Evolutionary conservation across 2,113 vertebrate species (phyloP), one percentile per base, ranked within the genome.

Genomic region (Hoplias malabaricus): DNA sequence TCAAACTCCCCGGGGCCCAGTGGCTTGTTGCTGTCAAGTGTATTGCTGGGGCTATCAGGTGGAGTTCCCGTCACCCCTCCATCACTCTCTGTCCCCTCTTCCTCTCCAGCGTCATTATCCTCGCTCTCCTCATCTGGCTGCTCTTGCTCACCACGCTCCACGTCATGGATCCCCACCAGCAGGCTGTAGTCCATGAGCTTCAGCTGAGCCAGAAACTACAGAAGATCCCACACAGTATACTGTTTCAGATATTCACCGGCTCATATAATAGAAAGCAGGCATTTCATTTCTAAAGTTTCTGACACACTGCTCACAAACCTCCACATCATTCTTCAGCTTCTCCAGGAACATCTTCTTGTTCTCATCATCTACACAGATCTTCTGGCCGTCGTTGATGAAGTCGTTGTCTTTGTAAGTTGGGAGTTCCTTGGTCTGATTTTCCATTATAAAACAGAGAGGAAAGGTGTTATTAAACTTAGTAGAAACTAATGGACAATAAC

Each of bases 141-240:
- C 63, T 99, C 96, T 89, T 98, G 96, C 88, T 98, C 97, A 0
- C 96, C 97, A 19, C 96, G 88, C 79, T 99, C 97, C 68, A 99
- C 96, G 0, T 99, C 97, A 0, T 99, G 96, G 86, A 99, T 95
- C 31, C 97, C 97, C 62, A 99, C 96, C 77, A 99, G 88, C 38
- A 99, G 90, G 79, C 96, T 98, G 88, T 99, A 99, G 89, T 98
- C 97, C 97, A 99, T 99, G 83, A 98, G 98, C 93, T 98, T 98
- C 79, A 99, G 90, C 79, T 96, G 95, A 19, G 96, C 95, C 77
- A 99, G 80, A 66, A 99, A 99, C 97, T 99, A 74, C 13, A n/a
- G 29, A 19, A 42, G 8, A 53, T 14, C 5, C 13, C 67, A 67
- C 48, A 75, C 53, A 48, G 50, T 34, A 4, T 4, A 19, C 6